These are phyloP conservation scores for Botia kubotai DNA, from an alignment of 2,797 vertebrate genomes.

Conservation along the genomic window DNA sequence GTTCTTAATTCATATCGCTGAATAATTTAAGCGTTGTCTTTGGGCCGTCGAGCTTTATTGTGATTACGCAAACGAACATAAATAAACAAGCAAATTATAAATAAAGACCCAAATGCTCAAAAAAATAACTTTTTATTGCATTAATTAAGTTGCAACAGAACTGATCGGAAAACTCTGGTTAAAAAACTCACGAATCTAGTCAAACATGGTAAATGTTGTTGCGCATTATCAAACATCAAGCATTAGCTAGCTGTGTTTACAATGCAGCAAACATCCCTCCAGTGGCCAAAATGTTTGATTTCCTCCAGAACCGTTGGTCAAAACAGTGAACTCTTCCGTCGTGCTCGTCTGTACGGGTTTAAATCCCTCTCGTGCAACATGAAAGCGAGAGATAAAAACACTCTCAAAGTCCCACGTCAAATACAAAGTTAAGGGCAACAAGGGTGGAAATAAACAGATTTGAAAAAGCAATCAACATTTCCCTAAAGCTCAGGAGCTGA, in stretches of 20 bases:
- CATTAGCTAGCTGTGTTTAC: conserved; percentile 58
- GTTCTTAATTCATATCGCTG: conserved; percentile 35
- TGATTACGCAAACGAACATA: conserved; percentile 6
- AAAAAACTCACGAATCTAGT: background rate
- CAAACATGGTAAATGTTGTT: conserved; percentile 34
- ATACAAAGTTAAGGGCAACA: conserved; percentile 76
- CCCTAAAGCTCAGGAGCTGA: conserved; percentile 77
- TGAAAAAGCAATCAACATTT: conserved; percentile 84
- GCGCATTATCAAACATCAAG: conserved; percentile 55
- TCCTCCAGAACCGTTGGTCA: conserved; percentile 56
- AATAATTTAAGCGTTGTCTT: conserved; percentile 35
- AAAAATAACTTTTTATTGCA: background rate
- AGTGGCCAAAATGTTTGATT: conserved; percentile 61
- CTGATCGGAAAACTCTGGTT: conserved; percentile 13
- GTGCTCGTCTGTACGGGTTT: conserved; percentile 51
- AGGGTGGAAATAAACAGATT: conserved; percentile 83
- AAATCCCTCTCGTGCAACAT: conserved; percentile 62
- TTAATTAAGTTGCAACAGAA: conserved; percentile 36
- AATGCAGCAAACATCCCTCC: conserved; percentile 60
- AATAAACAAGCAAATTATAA: conserved; percentile 36
- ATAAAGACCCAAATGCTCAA: conserved; percentile 10
- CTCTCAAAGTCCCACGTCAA: conserved; percentile 66
- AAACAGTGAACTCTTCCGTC: conserved; percentile 55
- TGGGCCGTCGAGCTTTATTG: background rate
- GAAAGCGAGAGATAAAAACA: conserved; percentile 60